Conservation (phyloP, 1,140 invertebrate species). For the Drosophila ohnishii region DNA sequence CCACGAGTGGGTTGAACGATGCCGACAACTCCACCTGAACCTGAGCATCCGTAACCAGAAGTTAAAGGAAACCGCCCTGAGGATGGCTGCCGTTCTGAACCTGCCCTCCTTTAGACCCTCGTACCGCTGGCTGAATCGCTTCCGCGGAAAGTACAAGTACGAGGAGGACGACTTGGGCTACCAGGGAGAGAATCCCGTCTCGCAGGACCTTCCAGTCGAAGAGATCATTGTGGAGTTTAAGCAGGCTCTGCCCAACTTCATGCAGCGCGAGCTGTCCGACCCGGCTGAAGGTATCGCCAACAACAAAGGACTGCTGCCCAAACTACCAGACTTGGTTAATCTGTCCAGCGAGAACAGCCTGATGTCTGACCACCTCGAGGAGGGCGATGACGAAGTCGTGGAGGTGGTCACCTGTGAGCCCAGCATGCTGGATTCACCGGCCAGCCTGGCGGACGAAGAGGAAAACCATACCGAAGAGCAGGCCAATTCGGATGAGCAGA, state of each 20-base stretch:
- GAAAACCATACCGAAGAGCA: not conserved
- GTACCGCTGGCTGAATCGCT: conserved; percentile 77
- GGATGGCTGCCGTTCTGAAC: conserved; percentile 73
- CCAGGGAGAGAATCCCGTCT: conserved; percentile 34
- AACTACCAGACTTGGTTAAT: conserved; percentile 45
- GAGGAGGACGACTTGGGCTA: conserved; percentile 72
- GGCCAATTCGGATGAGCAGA: conserved; percentile 17
- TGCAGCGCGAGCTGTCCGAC: conserved; percentile 70
- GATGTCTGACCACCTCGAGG: conserved; percentile 56
- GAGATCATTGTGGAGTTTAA: conserved; percentile 80
- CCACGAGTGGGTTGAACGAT: conserved; percentile 76
- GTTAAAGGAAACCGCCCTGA: conserved; percentile 70
- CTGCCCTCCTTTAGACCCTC: conserved; percentile 74
- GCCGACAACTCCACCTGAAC: conserved; percentile 55
- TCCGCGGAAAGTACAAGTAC: conserved; percentile 77
- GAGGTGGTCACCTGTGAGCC: conserved; percentile 67
- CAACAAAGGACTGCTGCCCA: conserved; percentile 10
- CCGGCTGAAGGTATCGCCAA: conserved; percentile 1
- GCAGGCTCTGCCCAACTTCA: conserved; percentile 71
- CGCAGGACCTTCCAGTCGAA: conserved; percentile 60
- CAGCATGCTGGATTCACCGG: conserved; percentile 51
- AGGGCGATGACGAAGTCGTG: conserved; percentile 54
- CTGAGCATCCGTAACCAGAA: conserved; percentile 68
- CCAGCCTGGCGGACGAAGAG: conserved; percentile 35
- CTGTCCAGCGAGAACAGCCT: conserved; percentile 72